A percentile compares a stretch with the other conserved stretches of the same genome.
These are phyloP conservation scores for Rhyacophila evoluta DNA, from an alignment of 2,888 invertebrate species.

Conservation along the genomic window DNA sequence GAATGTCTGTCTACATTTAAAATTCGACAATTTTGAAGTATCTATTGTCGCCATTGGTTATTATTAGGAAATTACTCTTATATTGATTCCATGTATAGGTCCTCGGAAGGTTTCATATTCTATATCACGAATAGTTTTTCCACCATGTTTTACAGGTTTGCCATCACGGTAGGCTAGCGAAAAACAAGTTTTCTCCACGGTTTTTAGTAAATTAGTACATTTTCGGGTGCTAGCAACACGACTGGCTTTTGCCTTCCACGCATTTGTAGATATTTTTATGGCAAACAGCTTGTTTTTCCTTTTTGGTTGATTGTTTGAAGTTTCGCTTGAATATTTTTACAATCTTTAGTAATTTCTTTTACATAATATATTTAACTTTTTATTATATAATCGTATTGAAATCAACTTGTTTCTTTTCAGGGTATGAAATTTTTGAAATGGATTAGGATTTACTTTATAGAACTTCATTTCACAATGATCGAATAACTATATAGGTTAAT, in stretches of 20 bases:
- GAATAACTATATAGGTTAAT: no score
- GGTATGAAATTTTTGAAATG: neutral
- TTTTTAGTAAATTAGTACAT: neutral
- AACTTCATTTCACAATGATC: no score
- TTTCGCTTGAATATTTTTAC: conserved; percentile 4
- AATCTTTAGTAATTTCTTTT: neutral
- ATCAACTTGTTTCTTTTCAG: neutral
- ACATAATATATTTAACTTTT: neutral
- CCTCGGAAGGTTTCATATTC: no score
- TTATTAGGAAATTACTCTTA: no score
- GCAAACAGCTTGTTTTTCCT: neutral
- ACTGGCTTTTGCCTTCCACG: neutral
- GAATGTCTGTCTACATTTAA: no score
- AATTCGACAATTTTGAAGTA: no score
- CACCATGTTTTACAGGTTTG: neutral
- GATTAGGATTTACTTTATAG: no score
- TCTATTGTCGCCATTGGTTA: no score
- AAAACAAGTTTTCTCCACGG: neutral
- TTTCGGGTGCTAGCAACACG: conserved; percentile 6
- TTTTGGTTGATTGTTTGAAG: conserved; percentile 8
- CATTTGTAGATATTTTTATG: conserved; percentile 20
- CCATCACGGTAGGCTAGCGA: neutral
- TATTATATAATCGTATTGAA: neutral
- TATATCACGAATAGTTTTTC: no score
- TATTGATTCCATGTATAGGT: no score